Percentiles rank a stretch among this genome's conserved stretches.
phyloP scores from a whole-genome alignment of 2,888 invertebrate species.

The Laspeyria flexula region DNA sequence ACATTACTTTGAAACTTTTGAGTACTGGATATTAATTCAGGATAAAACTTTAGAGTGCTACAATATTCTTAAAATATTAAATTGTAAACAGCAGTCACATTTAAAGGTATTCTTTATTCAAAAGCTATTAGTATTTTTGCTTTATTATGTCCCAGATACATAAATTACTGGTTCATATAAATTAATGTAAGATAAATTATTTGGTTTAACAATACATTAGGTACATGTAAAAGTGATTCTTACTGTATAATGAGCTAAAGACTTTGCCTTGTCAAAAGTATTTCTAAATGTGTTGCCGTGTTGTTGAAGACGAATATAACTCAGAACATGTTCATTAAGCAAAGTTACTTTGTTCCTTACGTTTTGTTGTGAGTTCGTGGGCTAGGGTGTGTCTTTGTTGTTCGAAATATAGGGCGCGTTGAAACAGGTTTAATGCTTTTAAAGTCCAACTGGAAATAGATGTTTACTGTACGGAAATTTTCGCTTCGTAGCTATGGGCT shows the following conservation, averaged over 20 bases:
- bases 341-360: constrained; percentile 29
- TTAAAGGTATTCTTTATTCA: too few relatives aligned
- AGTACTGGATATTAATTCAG: neutral
- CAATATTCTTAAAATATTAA: too few relatives aligned
- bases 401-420: constrained; percentile 29
- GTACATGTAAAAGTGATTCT: too few relatives aligned
- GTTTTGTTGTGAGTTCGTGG: constrained; percentile 14
- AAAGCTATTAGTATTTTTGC: too few relatives aligned
- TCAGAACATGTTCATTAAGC: constrained; percentile 23
- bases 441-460: constrained; percentile 32
- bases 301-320: constrained; percentile 16
- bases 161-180: too few relatives aligned
- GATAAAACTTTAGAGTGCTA: too few relatives aligned
- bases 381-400: constrained; percentile 29
- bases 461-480: constrained; percentile 4
- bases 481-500: neutral
- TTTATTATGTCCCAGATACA: too few relatives aligned
- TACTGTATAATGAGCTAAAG: too few relatives aligned
- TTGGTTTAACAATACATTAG: too few relatives aligned
- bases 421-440: constrained; percentile 30
- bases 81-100: too few relatives aligned
- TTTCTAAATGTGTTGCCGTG: neutral
- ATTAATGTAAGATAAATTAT: too few relatives aligned
- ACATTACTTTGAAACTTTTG: neutral
- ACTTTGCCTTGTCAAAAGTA: too few relatives aligned